Evolutionary conservation across 2,113 vertebrate genomes (phyloP).

Genomic region (Spea bombifrons): DNA sequence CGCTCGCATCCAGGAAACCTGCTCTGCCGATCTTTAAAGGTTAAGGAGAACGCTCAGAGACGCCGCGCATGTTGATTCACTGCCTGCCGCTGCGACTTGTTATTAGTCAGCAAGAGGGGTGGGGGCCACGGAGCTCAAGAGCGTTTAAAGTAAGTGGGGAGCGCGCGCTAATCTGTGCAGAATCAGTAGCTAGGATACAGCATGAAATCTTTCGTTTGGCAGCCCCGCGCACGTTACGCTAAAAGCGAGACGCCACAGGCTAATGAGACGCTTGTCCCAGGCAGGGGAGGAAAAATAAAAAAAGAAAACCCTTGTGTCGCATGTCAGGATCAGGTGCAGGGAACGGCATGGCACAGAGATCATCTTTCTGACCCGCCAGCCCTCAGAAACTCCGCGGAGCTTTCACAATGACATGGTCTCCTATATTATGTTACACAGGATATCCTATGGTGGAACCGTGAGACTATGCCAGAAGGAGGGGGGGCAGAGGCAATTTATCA

Average conservation of each 20-base stretch:
- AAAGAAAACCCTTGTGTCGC: conserved; percentile 35
- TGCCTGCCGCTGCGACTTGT: conserved; percentile 42
- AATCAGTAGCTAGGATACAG: conserved; percentile 78
- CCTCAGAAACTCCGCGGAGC: conserved; percentile 16
- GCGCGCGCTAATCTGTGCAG: conserved; percentile 62
- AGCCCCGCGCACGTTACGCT: conserved; percentile 61
- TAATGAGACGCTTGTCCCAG: conserved; percentile 66
- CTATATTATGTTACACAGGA: conserved; percentile 9
- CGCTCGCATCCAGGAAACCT: conserved; percentile 44
- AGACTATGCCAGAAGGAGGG: no score
- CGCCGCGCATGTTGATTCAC: conserved; percentile 23
- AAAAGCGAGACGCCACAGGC: conserved; percentile 56
- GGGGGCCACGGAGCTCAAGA: conserved; percentile 1
- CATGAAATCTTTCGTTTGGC: conserved; percentile 72
- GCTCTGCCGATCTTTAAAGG: conserved; percentile 44
- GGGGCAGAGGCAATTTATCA: no score
- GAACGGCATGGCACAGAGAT: conserved; percentile 46
- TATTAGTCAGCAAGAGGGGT: conserved; percentile 46
- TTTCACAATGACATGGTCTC: conserved; percentile 4
- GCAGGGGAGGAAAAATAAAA: conserved; percentile 23
- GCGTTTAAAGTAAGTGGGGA: conserved; percentile 60
- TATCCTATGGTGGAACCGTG: no score
- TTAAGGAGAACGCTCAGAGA: conserved; percentile 36
- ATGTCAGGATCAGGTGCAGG: conserved; percentile 38
- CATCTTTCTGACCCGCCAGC: conserved; percentile 47